Evolutionary conservation across 1,140 invertebrate genomes (phyloP), one percentile per base, ranked within the genome.

Genomic region (Plodia interpunctella): DNA sequence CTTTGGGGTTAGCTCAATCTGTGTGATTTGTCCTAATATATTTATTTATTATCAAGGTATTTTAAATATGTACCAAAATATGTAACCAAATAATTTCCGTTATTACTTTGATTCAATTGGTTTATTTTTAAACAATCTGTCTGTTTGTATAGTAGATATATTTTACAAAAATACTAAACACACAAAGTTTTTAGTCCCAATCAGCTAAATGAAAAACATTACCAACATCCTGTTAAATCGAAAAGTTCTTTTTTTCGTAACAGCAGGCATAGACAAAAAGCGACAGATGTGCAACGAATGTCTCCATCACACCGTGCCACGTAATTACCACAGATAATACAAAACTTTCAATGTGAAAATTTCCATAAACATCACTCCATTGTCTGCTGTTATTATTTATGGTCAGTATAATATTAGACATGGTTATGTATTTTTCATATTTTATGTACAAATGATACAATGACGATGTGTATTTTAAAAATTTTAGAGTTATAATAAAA

Each of bases 201-300:
- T 44, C 15, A 44, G 10, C n/a, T 44, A 15, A 44, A 44, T 44
- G n/a, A 18, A 53, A 49, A 58, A 61, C 56, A 62, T 57, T 32
- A 32, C 30, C n/a, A 32, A 44, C 38, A 44, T 44, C 38, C 38
- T 44, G 38, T 44, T 44, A 44, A 44, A 44, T 44, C 38, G 38
- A 44, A 44, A 44, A 13, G 13, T 44, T 21, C 28, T 15, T 44
- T 44, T n/a, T 44, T 44, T 44, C 38, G 38, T 3, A 44, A n/a
- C 38, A 44, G n/a, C 38, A 44, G 38, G 38, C 58, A 67, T 65
- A 67, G 62, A 70, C 59, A 64, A 67, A 63, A 57, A 44, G 56
- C 67, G 73, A 70, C 78, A 80, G 74, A 78, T 82, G 77, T 74
- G 79, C 77, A 71, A 75, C 75, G 70, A 78, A 80, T 74, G 65